Percentiles rank a stretch among this genome's conserved stretches.
These are phyloP conservation scores for Chironomus tentans DNA, from an alignment of 2,888 invertebrate genomes.

Conservation along the genomic window DNA sequence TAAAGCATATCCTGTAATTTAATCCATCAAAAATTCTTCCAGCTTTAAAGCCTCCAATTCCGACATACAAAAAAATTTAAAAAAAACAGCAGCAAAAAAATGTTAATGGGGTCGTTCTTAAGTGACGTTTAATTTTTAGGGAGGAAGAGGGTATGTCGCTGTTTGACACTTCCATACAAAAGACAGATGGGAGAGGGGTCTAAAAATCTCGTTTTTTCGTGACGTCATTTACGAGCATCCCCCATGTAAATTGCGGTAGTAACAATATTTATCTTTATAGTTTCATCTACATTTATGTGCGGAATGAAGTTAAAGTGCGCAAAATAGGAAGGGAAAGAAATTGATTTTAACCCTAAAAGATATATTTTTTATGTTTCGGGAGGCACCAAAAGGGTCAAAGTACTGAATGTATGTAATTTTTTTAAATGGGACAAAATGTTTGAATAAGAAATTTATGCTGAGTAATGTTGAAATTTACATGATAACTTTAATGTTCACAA, in stretches of 20 bases:
- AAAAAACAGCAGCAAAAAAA: neutral
- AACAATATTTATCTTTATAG: neutral
- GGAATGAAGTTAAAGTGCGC: neutral
- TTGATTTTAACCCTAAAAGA: neutral
- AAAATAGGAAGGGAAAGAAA: neutral
- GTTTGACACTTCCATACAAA: no score
- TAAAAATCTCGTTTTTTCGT: no score
- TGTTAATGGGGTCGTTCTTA: no score
- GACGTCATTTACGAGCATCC: no score
- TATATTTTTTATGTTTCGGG: neutral
- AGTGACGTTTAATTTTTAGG: no score
- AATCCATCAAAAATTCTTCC: no score
- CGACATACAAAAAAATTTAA: no score
- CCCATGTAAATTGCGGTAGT: constrained; percentile 2
- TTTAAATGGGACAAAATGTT: constrained; percentile 15
- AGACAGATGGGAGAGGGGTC: no score
- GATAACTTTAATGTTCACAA: neutral
- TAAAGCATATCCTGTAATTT: no score
- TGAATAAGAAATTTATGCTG: constrained; percentile 9
- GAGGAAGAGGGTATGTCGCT: no score
- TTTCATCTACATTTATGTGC: neutral
- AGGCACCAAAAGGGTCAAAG: constrained; percentile 10
- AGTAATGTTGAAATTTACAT: constrained; percentile 2
- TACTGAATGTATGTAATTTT: constrained; percentile 9
- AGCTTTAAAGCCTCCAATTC: no score